Evolutionary conservation across 2,888 invertebrate species (phyloP), one percentile per base, ranked within the genome.

Genomic region (Amphipyra tragopoginis): DNA sequence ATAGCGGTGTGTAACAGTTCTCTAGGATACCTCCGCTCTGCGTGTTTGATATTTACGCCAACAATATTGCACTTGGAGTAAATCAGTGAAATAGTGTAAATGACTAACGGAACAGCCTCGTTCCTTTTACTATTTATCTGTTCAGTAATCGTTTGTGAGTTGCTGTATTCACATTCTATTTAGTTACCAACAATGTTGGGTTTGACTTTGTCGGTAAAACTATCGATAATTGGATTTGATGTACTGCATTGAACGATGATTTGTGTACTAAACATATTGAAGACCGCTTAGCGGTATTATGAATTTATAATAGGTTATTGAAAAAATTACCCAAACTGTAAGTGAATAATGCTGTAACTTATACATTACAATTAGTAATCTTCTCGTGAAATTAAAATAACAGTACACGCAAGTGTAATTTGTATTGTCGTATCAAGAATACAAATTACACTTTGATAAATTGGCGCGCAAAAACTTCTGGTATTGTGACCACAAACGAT

Each of bases 51-150:
- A 60, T 74, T 77, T 69, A 61, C 61, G 45, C 59, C 52, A 65
- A 64, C 61, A 64, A 68, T 68, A 77, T 64, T 65, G 57, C 67
- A 67, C 53, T 52, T 5, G 40, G 34, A 45, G 39, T 49, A 70
- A 72, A 68, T 70, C 69, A 56, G 49, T 64, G 43, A 68, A 76
- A 77, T 74, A 51, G 59, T 68, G 49, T 60, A 73, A 65, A 66
- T 38, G 44, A 47, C 9, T 66, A 77, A 66, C 76, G 71, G 76
- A 45, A 58, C 15, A n/a, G n/a, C 10, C 13, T n/a, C 36, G 21
- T 67, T 55, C 39, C 63, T 52, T 55, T 53, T 42, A 50, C 21
- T 47, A 38, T 44, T 49, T 65, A 56, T 55, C 34, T 72, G 45
- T 40, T 8, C 1, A 45, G 38, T 40, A 55, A 62, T 15, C 13